Evolutionary conservation across 2,888 invertebrate species (phyloP).

Genomic region (Tortricodes alternella): DNA sequence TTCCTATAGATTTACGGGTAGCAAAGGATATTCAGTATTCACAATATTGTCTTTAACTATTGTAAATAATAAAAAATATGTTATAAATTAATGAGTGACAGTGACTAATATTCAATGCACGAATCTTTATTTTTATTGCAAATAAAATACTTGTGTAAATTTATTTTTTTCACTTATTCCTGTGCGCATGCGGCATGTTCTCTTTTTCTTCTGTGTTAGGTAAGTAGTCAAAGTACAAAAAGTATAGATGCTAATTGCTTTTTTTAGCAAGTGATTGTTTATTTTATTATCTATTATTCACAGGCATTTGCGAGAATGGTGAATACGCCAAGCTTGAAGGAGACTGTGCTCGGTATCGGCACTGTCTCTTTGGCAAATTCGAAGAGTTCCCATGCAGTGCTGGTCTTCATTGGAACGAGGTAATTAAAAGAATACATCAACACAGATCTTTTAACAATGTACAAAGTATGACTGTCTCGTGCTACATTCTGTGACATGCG

Average conservation of each 20-base stretch:
- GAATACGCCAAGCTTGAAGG: constrained; percentile 84
- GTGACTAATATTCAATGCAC: background rate
- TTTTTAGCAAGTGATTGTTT: too few species aligned
- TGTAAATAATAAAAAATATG: background rate
- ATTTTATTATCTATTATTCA: too few species aligned
- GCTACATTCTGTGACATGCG: too few species aligned
- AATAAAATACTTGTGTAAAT: background rate
- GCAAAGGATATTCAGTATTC: too few species aligned
- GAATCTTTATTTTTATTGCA: background rate
- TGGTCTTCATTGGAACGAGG: constrained; percentile 89
- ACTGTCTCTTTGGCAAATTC: constrained; percentile 90
- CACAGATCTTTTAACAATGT: too few species aligned
- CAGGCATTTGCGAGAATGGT: constrained; percentile 83
- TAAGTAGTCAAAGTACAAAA: background rate
- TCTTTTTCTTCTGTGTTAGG: background rate
- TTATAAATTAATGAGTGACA: background rate
- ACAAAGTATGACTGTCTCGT: too few species aligned
- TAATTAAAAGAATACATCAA: constrained; percentile 45
- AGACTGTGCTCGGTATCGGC: constrained; percentile 88
- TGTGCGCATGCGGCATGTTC: constrained; percentile 3
- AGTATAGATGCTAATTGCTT: too few species aligned
- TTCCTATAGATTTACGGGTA: too few species aligned
- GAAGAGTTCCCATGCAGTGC: constrained; percentile 87
- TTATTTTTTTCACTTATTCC: background rate
- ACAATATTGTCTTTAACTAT: background rate